Evolutionary conservation across 2,797 vertebrate genomes (phyloP), one percentile per base, ranked within the genome.

Genomic region (Gambusia yucatana): DNA sequence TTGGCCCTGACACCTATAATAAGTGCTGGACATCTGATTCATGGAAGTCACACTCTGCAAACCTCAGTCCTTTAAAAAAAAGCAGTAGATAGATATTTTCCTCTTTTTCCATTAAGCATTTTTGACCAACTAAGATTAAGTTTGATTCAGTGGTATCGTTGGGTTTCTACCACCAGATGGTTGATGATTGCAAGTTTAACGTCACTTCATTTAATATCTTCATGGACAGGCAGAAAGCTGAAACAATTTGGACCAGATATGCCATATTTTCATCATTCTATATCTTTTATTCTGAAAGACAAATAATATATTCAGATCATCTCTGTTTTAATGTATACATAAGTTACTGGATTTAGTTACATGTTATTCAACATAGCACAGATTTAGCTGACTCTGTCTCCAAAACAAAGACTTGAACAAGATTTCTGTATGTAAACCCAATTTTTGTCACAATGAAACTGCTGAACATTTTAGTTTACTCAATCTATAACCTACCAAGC

Each of bases 281-380:
- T 14, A 11, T 13, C 5, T 36, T 39, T 22, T 13, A 33, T 50
- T 73, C 47, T 39, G 16, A 73, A 44, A 14, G n/a, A 67, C 28
- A 77, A 25, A 52, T 65, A 52, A 65, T 57, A 76, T 14, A 50
- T 28, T 17, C 73, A 80, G 47, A 50, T 50, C 6, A 22, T 73
- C 9, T 2, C 77, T 20, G 17, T 75, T 55, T 72, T 73, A 77
- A 46, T 33, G 11, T 30, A 88, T 59, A 61, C 79, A 75, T 63
- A 69, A 39, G 8, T 74, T 73, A n/a, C 3, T 72, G 67, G 79
- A 55, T 78, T 79, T 79, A 84, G 55, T 65, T 63, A 39, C 59
- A 33, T 36, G 33, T 33, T 65, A 57, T 25, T 74, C 33, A 73
- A 13, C 6, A 71, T 73, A 70, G 22, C 44, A n/a, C 11, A 55